Evolutionary conservation across 2,888 invertebrate species (phyloP).

Genomic region (Drepana falcataria): DNA sequence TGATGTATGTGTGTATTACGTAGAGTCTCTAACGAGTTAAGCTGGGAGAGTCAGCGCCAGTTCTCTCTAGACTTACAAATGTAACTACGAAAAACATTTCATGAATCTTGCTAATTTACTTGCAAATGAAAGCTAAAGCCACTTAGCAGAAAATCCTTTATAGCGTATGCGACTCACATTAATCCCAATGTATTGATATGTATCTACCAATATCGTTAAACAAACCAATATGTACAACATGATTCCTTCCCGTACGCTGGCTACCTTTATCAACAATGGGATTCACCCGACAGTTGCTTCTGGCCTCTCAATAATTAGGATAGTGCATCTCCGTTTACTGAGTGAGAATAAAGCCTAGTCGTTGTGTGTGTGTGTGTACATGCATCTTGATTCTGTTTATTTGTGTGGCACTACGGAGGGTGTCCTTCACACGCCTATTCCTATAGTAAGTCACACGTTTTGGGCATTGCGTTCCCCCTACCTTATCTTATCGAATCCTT

Average conservation of each 20-base stretch:
- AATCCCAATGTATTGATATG: not conserved
- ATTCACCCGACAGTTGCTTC: conserved; percentile 38
- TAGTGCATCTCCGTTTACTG: conserved; percentile 81
- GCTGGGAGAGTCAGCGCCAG: too few species aligned
- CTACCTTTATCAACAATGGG: conserved; percentile 46
- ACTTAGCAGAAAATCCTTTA: too few species aligned
- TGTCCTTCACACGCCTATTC: conserved; percentile 55
- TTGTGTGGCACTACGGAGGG: conserved; percentile 44
- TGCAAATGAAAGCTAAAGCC: too few species aligned
- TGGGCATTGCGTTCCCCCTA: conserved; percentile 46
- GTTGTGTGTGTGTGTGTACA: conserved; percentile 46
- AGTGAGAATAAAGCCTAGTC: conserved; percentile 74
- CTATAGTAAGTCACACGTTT: conserved; percentile 66
- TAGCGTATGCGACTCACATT: too few species aligned
- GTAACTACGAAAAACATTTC: too few species aligned
- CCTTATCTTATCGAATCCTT: conserved; percentile 33
- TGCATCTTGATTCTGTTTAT: conserved; percentile 60
- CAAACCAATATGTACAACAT: not conserved
- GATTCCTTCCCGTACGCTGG: conserved; percentile 30
- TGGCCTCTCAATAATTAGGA: conserved; percentile 74
- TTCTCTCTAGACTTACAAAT: too few species aligned
- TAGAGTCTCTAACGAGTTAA: too few species aligned
- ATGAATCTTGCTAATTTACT: too few species aligned
- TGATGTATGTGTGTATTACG: too few species aligned
- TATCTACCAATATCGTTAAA: not conserved